Evolutionary conservation across 2,797 vertebrate species (phyloP), one percentile per base, ranked within the genome.

Genomic region (Sus cebifrons): DNA sequence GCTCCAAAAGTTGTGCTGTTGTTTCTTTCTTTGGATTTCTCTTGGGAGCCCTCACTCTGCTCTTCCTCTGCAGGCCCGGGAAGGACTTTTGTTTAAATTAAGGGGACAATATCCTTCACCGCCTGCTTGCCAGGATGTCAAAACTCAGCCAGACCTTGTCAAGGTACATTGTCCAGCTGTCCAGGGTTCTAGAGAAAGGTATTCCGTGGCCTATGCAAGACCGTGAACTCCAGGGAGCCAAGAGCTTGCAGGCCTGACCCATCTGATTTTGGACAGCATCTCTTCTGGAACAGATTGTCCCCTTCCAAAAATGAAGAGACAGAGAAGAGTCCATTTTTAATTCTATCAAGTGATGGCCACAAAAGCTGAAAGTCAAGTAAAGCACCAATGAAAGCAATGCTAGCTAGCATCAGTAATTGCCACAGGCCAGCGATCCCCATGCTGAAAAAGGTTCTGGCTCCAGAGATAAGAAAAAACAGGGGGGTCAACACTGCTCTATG

Each of bases 291-390:
- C 23, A 95, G 58, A 79, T 15, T 74, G 49, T 73, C 40, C n/a
- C 23, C 25, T 94, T 87, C 52, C 79, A 96, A 85, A 92, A 86
- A 67, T 78, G 10, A 94, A 25, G 36, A 71, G 20, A 79, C 54
- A 84, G 75, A 85, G 2, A 23, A 58, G n/a, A 90, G 60, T n/a
- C 2, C 27, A 88, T 65, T 89, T 96, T 94, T 58, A 86, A 89
- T 77, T 95, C 44, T 89, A 40, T 68, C 29, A 93, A 73, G 44
- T 82, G 88, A 95, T 40, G n/a, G 36, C 13, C 13, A 93, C 64
- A 93, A 91, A 93, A 91, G 71, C 23, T 54, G 44, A 96, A 94
- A 93, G 60, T 81, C 70, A 93, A 93, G 21, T 32, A 68, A 92
- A 44, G 12, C 17, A 81, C 13, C 17, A 74, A 36, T 18, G 70